These are phyloP conservation scores for Oxygymnocypris stewartii DNA, from an alignment of 2,113 vertebrate genomes.

Conservation along the genomic window DNA sequence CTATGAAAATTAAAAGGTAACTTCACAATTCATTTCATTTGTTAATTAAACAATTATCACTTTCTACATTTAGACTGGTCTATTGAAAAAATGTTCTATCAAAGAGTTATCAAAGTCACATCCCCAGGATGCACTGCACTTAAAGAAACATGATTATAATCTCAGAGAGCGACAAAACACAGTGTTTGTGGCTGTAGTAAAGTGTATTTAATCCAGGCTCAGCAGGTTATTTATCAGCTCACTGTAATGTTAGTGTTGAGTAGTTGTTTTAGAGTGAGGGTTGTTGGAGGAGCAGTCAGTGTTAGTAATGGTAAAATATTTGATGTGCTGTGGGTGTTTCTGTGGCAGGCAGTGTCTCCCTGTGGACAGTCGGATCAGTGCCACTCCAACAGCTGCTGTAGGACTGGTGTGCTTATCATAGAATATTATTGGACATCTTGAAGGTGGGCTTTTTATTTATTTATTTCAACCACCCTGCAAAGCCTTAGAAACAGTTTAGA, in stretches of 20 bases:
- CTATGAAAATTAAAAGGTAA: conserved; percentile 36
- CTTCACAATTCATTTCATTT: conserved; percentile 38
- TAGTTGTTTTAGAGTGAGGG: conserved; percentile 10
- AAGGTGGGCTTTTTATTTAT: not conserved
- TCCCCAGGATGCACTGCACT: conserved; percentile 14
- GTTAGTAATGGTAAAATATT: conserved; percentile 53
- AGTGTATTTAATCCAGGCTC: not conserved
- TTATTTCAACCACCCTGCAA: not conserved
- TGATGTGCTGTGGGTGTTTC: conserved; percentile 37
- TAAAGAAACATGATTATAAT: conserved; percentile 1
- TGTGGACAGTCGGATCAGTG: conserved; percentile 57
- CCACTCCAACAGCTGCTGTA: conserved; percentile 48
- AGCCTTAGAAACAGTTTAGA: not conserved
- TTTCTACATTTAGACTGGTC: conserved; percentile 20
- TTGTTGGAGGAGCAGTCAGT: conserved; percentile 36
- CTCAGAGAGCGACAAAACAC: too few species aligned
- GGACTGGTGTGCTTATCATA: not conserved
- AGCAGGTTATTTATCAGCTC: not conserved
- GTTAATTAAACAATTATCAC: conserved; percentile 45
- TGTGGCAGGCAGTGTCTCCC: conserved; percentile 59
- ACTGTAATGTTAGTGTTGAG: not conserved
- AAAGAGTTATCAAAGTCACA: conserved; percentile 39
- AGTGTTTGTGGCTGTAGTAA: not conserved
- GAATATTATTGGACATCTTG: not conserved
- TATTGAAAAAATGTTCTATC: conserved; percentile 10